phyloP scores from a whole-genome alignment of 2,888 invertebrate species.

The Proisotoma minuta region DNA sequence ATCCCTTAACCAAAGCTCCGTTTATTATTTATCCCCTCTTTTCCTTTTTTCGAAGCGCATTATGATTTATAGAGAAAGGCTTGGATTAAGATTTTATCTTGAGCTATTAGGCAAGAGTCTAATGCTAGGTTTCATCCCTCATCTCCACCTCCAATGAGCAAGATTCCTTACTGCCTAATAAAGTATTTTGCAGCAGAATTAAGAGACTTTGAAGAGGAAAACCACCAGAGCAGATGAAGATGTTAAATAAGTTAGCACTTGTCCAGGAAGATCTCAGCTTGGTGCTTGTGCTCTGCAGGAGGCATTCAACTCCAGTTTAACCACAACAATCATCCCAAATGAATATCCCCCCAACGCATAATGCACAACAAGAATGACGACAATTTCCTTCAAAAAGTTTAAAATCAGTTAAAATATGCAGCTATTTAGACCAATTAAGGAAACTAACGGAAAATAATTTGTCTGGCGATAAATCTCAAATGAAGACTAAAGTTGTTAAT shows the following conservation, averaged over 20 bases:
- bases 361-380: too few relatives aligned
- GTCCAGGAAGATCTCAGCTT: constrained; percentile 44
- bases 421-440: not conserved
- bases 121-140: constrained; percentile 35
- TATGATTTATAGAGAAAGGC: constrained; percentile 44
- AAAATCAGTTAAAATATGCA: not conserved
- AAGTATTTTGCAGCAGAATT: too few relatives aligned
- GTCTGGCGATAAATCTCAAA: not conserved
- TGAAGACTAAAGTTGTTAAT: not conserved
- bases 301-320: too few relatives aligned
- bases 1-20: not conserved
- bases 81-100: constrained; percentile 46
- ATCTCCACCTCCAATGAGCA: too few relatives aligned
- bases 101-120: constrained; percentile 34
- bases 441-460: not conserved
- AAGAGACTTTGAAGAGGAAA: constrained; percentile 18
- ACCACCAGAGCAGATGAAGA: constrained; percentile 19
- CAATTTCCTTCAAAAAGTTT: too few relatives aligned
- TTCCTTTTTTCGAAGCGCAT: constrained; percentile 14
- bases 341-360: too few relatives aligned
- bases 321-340: constrained; percentile 14
- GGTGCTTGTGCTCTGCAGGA: too few relatives aligned
- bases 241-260: constrained; percentile 46
- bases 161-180: too few relatives aligned
- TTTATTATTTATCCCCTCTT: not conserved